Evolutionary conservation across 2,888 invertebrate genomes (phyloP).

Genomic region (Drosophila robusta): DNA sequence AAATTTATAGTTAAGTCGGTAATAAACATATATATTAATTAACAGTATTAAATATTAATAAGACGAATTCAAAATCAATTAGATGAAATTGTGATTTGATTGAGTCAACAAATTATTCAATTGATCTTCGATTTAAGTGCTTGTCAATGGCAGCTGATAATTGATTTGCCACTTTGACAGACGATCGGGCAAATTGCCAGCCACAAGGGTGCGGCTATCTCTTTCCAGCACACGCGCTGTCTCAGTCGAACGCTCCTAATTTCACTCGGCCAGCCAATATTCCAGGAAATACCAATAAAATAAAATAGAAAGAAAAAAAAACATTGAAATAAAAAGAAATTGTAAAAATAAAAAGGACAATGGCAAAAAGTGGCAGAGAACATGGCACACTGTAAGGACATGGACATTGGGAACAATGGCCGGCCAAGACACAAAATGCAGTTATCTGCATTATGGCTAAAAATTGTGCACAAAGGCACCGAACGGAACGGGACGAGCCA

Average conservation of each 20-base stretch:
- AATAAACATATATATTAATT: no score
- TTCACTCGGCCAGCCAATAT: slow-evolving; percentile 24
- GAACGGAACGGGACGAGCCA: slow-evolving; percentile 38
- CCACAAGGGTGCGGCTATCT: background rate
- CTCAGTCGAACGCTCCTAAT: slow-evolving; percentile 31
- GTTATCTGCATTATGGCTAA: slow-evolving; percentile 69
- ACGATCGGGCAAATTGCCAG: slow-evolving; percentile 21
- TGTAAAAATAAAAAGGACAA: slow-evolving; percentile 66
- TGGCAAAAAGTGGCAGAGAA: slow-evolving; percentile 68
- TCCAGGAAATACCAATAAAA: slow-evolving; percentile 70
- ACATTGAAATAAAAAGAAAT: slow-evolving; percentile 36
- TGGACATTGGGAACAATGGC: slow-evolving; percentile 39
- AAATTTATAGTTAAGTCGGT: no score
- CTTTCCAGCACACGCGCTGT: background rate
- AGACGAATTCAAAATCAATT: background rate
- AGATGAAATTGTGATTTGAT: background rate
- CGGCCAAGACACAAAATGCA: slow-evolving; percentile 65
- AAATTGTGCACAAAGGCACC: slow-evolving; percentile 58
- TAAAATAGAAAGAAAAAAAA: slow-evolving; percentile 25
- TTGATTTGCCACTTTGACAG: slow-evolving; percentile 50
- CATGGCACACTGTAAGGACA: slow-evolving; percentile 14
- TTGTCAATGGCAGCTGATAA: slow-evolving; percentile 35
- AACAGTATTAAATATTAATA: no score
- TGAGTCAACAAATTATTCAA: slow-evolving; percentile 28
- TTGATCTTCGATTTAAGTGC: slow-evolving; percentile 5